Percentiles rank a stretch among this genome's conserved stretches.
phyloP scores from a whole-genome alignment of 2,113 vertebrate species.

The Cyprinus carpio region DNA sequence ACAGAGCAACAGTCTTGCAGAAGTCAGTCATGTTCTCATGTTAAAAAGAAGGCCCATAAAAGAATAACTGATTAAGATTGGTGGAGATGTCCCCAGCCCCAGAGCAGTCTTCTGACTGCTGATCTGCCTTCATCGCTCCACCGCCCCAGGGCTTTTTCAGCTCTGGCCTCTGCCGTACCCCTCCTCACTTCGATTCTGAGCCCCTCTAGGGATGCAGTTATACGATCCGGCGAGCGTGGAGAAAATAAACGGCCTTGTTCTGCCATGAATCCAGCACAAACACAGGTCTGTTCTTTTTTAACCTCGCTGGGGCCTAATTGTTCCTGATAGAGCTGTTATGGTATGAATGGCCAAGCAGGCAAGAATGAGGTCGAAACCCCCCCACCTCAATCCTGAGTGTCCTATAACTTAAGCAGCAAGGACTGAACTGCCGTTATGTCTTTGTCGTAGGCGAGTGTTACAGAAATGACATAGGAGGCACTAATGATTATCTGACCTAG shows the following conservation, averaged over 20 bases:
- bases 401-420: constrained; percentile 31
- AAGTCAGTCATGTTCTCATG: constrained; percentile 25
- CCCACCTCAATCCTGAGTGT: not conserved
- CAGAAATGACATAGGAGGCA: constrained; percentile 38
- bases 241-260: constrained; percentile 56
- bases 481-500: constrained; percentile 32
- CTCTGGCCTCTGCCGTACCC: constrained; percentile 24
- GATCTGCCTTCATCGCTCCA: constrained; percentile 26
- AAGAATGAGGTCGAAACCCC: constrained; percentile 18
- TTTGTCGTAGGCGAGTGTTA: not conserved
- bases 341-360: constrained; percentile 42
- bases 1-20: not conserved
- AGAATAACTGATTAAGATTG: constrained; percentile 8
- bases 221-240: constrained; percentile 62
- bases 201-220: constrained; percentile 57
- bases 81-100: constrained; percentile 34
- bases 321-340: constrained; percentile 62
- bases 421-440: constrained; percentile 29
- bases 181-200: constrained; percentile 49
- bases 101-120: constrained; percentile 19
- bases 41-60: constrained; percentile 17
- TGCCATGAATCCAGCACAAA: constrained; percentile 55
- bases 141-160: constrained; percentile 42
- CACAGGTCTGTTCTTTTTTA: constrained; percentile 60
- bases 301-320: constrained; percentile 56